Conservation (phyloP, 2,113 vertebrate species). For the Peromyscus maniculatus region DNA sequence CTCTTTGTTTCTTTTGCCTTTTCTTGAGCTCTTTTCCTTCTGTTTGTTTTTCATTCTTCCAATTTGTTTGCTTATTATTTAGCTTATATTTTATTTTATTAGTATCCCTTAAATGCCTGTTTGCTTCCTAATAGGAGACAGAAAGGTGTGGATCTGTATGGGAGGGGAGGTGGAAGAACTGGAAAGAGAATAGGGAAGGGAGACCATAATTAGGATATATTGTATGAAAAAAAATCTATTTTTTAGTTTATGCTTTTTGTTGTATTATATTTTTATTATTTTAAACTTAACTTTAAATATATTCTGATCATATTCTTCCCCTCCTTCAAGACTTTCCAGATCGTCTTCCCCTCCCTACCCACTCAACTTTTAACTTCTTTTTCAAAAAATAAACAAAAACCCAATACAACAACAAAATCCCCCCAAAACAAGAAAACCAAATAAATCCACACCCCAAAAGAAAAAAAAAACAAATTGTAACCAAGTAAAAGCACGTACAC, state of each 20-base stretch:
- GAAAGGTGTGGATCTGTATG: not conserved
- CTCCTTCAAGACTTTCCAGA: not conserved
- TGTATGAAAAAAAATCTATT: not conserved
- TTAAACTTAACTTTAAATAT: not conserved
- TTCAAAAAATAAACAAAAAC: not conserved
- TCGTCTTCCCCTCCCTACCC: not conserved
- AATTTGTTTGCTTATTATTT: not conserved
- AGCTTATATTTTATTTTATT: not conserved
- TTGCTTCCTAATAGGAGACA: not conserved
- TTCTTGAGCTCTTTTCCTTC: not conserved
- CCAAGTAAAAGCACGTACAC: not conserved
- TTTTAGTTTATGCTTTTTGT: not conserved
- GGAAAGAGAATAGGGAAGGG: not conserved
- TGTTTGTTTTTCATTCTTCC: not conserved
- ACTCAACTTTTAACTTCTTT: not conserved
- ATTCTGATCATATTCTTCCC: not conserved
- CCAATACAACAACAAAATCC: not conserved
- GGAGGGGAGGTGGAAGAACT: not conserved
- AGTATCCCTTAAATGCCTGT: not conserved
- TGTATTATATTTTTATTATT: not conserved
- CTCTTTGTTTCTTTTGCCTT: not conserved
- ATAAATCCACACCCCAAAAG: not conserved
- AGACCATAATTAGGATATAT: not conserved
- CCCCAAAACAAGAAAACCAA: not conserved
- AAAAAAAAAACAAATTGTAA: not conserved